Conservation (phyloP, 2,113 vertebrate species). For the Carlito syrichta region DNA sequence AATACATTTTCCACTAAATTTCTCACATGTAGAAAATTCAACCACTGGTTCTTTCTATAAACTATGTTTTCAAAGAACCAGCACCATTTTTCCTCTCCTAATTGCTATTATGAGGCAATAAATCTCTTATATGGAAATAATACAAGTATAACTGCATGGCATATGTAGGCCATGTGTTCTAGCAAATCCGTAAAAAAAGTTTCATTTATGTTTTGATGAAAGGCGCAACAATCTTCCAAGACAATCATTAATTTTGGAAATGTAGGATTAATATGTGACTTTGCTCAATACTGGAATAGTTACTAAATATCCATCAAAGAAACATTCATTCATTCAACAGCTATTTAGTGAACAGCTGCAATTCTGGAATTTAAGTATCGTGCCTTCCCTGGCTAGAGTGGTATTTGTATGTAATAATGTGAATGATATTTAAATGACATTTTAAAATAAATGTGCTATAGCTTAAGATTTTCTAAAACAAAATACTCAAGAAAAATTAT, state of each 20-base stretch:
- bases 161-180: constrained; percentile 58
- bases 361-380: not conserved
- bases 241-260: constrained; percentile 57
- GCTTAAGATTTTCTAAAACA: constrained; percentile 17
- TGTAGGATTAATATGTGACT: constrained; percentile 10
- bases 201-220: constrained; percentile 64
- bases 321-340: constrained; percentile 15
- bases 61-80: constrained; percentile 42
- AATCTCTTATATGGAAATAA: constrained; percentile 55
- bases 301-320: constrained; percentile 24
- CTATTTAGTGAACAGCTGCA: not conserved
- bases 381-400: not conserved
- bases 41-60: constrained; percentile 16
- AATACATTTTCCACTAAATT: not conserved
- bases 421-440: not conserved
- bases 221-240: constrained; percentile 52
- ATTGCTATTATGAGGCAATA: constrained; percentile 58
- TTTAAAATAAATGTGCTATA: not conserved
- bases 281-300: not conserved
- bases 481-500: constrained; percentile 15
- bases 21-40: constrained; percentile 26
- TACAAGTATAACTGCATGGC: constrained; percentile 32
- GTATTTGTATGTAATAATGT: constrained; percentile 3
- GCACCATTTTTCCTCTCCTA: constrained; percentile 20
- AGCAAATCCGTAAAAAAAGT: constrained; percentile 46